Evolutionary conservation across 2,797 vertebrate species (phyloP).

Genomic region (Tamandua tetradactyla): DNA sequence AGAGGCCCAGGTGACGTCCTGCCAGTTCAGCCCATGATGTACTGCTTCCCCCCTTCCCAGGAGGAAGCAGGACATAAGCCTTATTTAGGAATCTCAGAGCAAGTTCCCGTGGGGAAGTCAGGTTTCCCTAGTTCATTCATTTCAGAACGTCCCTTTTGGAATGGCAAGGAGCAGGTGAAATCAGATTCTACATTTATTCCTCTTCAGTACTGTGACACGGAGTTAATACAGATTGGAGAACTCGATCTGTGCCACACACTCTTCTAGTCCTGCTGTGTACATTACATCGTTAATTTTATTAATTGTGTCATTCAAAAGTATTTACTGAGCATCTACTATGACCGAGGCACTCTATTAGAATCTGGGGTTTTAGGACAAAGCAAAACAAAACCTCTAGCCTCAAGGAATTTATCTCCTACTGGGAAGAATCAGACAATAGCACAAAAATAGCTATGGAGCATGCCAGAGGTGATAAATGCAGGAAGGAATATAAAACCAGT

Average conservation of each 20-base stretch:
- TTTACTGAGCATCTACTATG: background rate
- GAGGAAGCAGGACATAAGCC: background rate
- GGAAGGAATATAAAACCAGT: background rate
- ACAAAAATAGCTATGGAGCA: background rate
- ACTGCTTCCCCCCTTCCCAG: background rate
- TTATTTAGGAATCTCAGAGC: background rate
- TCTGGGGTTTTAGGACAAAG: background rate
- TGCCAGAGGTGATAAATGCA: background rate
- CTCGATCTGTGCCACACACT: background rate
- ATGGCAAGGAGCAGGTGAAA: background rate
- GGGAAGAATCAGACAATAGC: background rate
- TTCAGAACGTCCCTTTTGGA: background rate
- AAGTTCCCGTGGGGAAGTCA: accelerated
- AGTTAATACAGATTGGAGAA: background rate
- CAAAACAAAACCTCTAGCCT: background rate
- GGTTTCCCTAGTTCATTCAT: background rate
- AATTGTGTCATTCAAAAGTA: background rate
- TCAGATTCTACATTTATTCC: background rate
- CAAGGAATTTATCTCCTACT: no score
- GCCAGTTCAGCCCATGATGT: background rate
- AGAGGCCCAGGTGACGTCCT: no score
- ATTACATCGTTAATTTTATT: background rate
- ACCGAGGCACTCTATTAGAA: background rate
- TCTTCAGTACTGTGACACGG: background rate
- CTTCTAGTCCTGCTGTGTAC: background rate